Evolutionary conservation across 2,888 invertebrate genomes (phyloP).

Genomic region (Agapetus fuscipes): DNA sequence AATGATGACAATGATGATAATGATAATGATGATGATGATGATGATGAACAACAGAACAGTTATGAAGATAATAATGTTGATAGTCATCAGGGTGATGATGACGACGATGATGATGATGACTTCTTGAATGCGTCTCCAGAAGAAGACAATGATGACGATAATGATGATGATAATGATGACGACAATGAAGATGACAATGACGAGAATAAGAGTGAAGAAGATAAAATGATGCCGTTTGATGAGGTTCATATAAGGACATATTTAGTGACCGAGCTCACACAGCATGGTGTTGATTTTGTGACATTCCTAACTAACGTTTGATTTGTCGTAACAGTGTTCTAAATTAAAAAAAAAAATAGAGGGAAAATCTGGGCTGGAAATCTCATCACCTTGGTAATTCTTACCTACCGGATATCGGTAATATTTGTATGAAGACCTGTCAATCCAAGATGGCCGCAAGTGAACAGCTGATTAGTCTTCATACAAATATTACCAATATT

Average conservation of each 20-base stretch:
- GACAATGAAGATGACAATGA: slow-evolving; percentile 27
- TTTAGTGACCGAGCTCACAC: too few species aligned
- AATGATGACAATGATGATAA: slow-evolving; percentile 25
- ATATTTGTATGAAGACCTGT: too few species aligned
- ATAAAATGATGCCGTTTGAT: slow-evolving; percentile 37
- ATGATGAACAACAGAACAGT: slow-evolving; percentile 31
- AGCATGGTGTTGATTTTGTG: too few species aligned
- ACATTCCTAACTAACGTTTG: too few species aligned
- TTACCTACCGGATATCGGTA: too few species aligned
- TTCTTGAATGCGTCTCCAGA: slow-evolving; percentile 25
- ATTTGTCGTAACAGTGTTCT: too few species aligned
- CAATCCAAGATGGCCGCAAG: too few species aligned
- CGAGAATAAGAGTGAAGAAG: slow-evolving; percentile 26
- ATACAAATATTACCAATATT: too few species aligned
- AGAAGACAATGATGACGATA: slow-evolving; percentile 26
- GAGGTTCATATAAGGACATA: slow-evolving; percentile 33
- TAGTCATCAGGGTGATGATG: slow-evolving; percentile 26
- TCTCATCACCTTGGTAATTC: too few species aligned
- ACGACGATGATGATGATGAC: slow-evolving; percentile 24
- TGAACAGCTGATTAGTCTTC: too few species aligned
- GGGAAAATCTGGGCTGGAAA: too few species aligned
- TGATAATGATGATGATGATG: slow-evolving; percentile 23
- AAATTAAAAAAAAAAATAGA: too few species aligned
- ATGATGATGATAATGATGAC: slow-evolving; percentile 25
- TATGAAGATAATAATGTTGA: slow-evolving; percentile 35